Evolutionary conservation across 2,797 vertebrate genomes (phyloP).

Genomic region (Hoplostethus atlanticus): DNA sequence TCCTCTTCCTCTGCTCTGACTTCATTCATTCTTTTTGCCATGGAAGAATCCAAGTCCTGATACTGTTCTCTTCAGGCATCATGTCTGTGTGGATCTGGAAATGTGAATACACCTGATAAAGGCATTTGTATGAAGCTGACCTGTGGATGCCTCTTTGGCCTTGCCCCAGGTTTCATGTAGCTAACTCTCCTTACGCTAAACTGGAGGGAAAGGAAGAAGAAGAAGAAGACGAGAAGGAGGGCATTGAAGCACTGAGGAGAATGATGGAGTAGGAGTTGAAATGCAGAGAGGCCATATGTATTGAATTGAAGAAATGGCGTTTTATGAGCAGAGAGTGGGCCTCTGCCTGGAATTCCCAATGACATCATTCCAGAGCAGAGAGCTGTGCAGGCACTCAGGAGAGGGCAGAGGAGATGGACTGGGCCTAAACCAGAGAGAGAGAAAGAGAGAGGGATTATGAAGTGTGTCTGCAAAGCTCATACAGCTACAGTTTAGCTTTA

Average conservation of each 20-base stretch:
- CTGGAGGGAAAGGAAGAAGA: conserved; percentile 31
- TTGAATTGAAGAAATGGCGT: conserved; percentile 74
- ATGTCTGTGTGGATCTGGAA: conserved; percentile 28
- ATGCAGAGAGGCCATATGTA: conserved; percentile 75
- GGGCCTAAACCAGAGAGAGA: conserved; percentile 52
- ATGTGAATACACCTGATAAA: conserved; percentile 56
- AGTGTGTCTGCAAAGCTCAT: conserved; percentile 49
- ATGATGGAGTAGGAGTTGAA: conserved; percentile 58
- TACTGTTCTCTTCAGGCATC: conserved; percentile 18
- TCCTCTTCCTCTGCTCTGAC: conserved; percentile 38
- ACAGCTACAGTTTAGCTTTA: conserved; percentile 27
- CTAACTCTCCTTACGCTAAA: conserved; percentile 29
- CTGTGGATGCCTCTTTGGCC: conserved; percentile 50
- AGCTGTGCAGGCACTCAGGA: conserved; percentile 35
- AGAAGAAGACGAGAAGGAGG: conserved; percentile 19
- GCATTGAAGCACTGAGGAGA: conserved; percentile 13
- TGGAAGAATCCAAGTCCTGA: conserved; percentile 23
- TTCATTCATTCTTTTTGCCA: conserved; percentile 38
- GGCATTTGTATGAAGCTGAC: conserved; percentile 47
- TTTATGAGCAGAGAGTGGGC: conserved; percentile 81
- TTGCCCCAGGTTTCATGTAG: conserved; percentile 38
- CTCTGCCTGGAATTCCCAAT: conserved; percentile 83
- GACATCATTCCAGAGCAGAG: conserved; percentile 78
- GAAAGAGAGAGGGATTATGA: conserved; percentile 24
- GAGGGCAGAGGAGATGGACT: conserved; percentile 46